Percentiles rank a stretch among this genome's conserved stretches.
phyloP scores from a whole-genome alignment of 2,113 vertebrate genomes.

The Tragelaphus strepsiceros region DNA sequence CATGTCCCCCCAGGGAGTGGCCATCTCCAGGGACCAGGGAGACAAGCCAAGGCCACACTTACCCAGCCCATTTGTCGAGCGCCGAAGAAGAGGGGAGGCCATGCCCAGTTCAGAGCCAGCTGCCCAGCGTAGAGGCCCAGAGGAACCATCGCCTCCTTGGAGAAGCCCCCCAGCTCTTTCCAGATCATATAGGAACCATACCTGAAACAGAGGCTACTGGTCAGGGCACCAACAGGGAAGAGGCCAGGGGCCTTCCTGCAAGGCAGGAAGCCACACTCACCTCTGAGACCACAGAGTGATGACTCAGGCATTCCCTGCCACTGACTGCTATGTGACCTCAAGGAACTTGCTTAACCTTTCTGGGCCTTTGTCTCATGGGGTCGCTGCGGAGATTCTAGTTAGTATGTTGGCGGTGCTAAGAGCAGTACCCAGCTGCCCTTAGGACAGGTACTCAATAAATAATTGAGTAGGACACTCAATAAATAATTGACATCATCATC shows the following conservation, averaged over 20 bases:
- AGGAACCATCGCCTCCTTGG: conserved; percentile 74
- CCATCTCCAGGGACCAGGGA: neutral
- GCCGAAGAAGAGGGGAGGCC: conserved; percentile 83
- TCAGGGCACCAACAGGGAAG: neutral
- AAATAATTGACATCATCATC: neutral
- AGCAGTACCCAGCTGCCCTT: neutral
- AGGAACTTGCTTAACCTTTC: neutral
- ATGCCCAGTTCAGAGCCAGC: conserved; percentile 84
- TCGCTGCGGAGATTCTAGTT: neutral
- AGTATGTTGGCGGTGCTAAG: neutral
- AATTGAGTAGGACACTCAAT: neutral
- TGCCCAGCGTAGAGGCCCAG: conserved; percentile 84
- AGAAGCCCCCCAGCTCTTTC: conserved; percentile 85
- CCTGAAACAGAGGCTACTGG: conserved; percentile 61
- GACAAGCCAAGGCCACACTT: conserved; percentile 60
- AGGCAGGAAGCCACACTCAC: neutral
- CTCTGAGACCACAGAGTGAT: accelerated
- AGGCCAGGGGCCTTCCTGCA: neutral
- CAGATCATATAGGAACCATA: conserved; percentile 84
- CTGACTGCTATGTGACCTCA: neutral
- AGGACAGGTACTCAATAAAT: accelerated
- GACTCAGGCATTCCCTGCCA: neutral
- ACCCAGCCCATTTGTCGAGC: conserved; percentile 82
- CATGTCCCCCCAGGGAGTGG: neutral
- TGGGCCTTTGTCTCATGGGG: neutral